These are phyloP conservation scores for Polyommatus iphigenia DNA, from an alignment of 2,888 invertebrate species.

Conservation along the genomic window DNA sequence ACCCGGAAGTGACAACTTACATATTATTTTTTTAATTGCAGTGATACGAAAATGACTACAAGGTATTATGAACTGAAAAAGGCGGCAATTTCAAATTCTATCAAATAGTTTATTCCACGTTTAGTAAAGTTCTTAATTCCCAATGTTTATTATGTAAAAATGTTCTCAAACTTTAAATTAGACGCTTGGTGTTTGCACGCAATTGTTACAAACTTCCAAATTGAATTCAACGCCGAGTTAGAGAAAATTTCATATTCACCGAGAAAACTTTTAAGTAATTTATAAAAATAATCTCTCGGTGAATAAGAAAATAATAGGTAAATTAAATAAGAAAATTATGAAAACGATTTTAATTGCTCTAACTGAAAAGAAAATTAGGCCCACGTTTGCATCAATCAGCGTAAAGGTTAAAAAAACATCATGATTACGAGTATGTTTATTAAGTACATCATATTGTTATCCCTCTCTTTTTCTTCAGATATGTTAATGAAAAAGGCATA, in stretches of 20 bases:
- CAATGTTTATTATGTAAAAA: constrained; percentile 4
- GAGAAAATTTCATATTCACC: constrained; percentile 9
- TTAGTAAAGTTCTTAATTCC: neutral
- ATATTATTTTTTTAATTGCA: no score
- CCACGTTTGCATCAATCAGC: no score
- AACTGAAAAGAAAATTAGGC: no score
- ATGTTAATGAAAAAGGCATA: no score
- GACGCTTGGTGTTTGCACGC: neutral
- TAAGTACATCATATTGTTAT: no score
- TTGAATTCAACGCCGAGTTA: constrained; percentile 20
- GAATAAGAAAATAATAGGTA: neutral
- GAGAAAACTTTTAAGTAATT: neutral
- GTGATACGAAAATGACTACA: no score
- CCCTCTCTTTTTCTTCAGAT: no score
- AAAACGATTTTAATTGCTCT: neutral
- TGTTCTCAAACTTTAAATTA: constrained; percentile 15
- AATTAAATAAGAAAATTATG: neutral
- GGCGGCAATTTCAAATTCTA: no score
- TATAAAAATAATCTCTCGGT: neutral
- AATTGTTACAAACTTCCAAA: constrained; percentile 17
- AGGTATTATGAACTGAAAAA: no score
- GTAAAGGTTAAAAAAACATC: no score
- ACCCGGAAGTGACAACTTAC: no score
- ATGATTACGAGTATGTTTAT: no score
- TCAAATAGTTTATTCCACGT: neutral